These are phyloP conservation scores for Otus scops DNA, from an alignment of 2,797 vertebrate species.

Conservation along the genomic window DNA sequence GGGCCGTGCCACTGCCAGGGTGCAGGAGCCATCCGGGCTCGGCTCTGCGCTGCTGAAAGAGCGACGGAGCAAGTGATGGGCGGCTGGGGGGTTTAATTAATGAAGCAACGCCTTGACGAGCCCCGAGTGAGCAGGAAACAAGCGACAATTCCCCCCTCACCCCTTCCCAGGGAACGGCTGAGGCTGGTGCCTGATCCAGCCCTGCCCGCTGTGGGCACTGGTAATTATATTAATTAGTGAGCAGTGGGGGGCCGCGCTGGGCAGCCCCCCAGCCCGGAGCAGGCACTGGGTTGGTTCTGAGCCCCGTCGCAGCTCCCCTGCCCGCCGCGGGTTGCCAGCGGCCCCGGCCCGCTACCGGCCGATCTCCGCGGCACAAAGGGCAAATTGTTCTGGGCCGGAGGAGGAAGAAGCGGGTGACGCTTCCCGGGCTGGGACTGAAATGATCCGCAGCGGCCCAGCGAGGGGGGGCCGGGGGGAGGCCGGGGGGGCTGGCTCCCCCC, in stretches of 20 bases:
- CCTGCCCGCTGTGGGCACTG: background rate
- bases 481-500: background rate
- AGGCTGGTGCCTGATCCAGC: background rate
- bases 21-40: accelerated
- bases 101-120: background rate
- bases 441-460: background rate
- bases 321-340: background rate
- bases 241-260: accelerated
- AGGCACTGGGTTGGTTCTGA: background rate
- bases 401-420: background rate
- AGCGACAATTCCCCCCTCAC: background rate
- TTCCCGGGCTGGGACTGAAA: background rate
- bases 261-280: background rate
- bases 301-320: background rate
- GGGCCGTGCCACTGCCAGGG: accelerated
- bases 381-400: conserved; percentile 39
- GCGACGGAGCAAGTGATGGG: background rate
- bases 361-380: background rate
- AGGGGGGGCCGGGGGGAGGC: background rate
- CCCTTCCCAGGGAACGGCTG: background rate
- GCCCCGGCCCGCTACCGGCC: background rate
- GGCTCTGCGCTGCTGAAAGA: background rate
- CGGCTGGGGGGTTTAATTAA: background rate
- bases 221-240: background rate
- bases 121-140: background rate